Evolutionary conservation across 2,888 invertebrate species (phyloP).

Genomic region (Gerosis bhagava): DNA sequence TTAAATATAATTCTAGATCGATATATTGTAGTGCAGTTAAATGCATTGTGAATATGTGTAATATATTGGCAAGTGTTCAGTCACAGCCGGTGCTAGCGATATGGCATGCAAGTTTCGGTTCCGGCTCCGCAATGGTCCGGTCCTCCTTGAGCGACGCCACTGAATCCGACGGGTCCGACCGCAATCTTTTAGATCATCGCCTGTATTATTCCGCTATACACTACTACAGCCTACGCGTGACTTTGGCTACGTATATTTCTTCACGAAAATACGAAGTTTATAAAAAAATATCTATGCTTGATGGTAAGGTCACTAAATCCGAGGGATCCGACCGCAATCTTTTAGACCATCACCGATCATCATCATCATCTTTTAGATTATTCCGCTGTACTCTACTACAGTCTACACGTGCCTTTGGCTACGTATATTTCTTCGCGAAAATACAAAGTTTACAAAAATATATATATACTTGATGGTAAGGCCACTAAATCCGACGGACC

Average conservation of each 20-base stretch:
- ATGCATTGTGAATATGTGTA: constrained; percentile 18
- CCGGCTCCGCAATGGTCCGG: constrained; percentile 75
- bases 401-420: not conserved
- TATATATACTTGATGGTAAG: no score
- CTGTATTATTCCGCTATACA: constrained; percentile 9
- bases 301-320: constrained; percentile 38
- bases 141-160: constrained; percentile 71
- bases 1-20: no score
- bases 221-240: not conserved
- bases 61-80: constrained; percentile 22
- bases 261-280: no score
- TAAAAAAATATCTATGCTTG: no score
- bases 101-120: constrained; percentile 60
- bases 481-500: constrained; percentile 49
- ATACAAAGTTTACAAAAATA: no score
- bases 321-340: constrained; percentile 59
- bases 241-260: not conserved
- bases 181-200: constrained; percentile 66
- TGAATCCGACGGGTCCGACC: constrained; percentile 55
- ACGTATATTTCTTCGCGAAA: no score
- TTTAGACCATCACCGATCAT: constrained; percentile 63
- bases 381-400: not conserved
- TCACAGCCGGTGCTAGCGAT: constrained; percentile 44
- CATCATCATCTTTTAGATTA: no score
- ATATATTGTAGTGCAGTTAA: constrained; percentile 15